A percentile compares a stretch with the other conserved stretches of the same genome.
phyloP scores from a whole-genome alignment of 2,797 vertebrate genomes.

The Enoplosus armatus region DNA sequence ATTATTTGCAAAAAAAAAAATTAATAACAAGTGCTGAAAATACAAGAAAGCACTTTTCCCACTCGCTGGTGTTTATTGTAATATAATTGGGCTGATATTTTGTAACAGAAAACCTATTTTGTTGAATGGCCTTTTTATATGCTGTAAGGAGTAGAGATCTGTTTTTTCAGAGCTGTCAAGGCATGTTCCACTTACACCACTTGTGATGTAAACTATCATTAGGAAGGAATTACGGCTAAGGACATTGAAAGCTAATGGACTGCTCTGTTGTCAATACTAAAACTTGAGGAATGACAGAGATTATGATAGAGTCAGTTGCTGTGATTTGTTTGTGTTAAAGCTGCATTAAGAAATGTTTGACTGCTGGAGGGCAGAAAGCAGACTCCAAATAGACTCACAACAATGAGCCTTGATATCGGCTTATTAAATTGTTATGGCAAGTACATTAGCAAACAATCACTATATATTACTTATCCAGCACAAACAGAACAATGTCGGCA shows the following conservation, averaged over 20 bases:
- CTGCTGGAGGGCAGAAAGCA: slow-evolving; percentile 37
- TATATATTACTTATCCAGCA: slow-evolving; percentile 17
- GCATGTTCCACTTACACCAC: slow-evolving; percentile 12
- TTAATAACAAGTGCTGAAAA: slow-evolving; percentile 1
- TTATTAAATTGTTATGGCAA: slow-evolving; percentile 35
- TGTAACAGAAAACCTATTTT: slow-evolving; percentile 2
- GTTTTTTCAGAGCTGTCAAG: slow-evolving; percentile 24
- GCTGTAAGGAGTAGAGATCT: background rate
- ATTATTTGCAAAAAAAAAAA: background rate
- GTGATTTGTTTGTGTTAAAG: slow-evolving; percentile 56
- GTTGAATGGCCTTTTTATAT: slow-evolving; percentile 9
- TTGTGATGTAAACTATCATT: slow-evolving; percentile 48
- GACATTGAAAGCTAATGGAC: slow-evolving; percentile 63
- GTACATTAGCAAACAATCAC: slow-evolving; percentile 30
- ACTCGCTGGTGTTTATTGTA: slow-evolving; percentile 1
- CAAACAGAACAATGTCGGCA: background rate
- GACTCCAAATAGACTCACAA: slow-evolving; percentile 25
- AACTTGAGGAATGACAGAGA: slow-evolving; percentile 41
- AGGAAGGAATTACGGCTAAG: slow-evolving; percentile 49
- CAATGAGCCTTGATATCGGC: slow-evolving; percentile 41
- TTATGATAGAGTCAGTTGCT: slow-evolving; percentile 41
- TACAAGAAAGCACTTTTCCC: slow-evolving; percentile 10
- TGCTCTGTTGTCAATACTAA: slow-evolving; percentile 54
- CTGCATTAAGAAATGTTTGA: slow-evolving; percentile 28
- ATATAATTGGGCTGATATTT: slow-evolving; percentile 8